Evolutionary conservation across 2,113 vertebrate genomes (phyloP).

Genomic region (Hiodon alosoides): DNA sequence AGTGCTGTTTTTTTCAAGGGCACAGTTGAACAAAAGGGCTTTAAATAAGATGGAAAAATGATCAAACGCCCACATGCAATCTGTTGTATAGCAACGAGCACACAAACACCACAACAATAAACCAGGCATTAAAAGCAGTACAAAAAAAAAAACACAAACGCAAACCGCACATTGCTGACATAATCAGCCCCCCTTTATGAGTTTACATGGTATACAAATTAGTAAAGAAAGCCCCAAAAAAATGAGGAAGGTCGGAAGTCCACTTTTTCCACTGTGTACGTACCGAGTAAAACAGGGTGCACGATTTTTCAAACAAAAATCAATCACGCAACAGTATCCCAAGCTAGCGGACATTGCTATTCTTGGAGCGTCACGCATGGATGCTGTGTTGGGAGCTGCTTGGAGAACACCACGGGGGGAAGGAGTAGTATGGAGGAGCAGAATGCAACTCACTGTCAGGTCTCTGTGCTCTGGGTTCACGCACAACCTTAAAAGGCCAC

Average conservation of each 20-base stretch:
- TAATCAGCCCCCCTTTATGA: too few species aligned
- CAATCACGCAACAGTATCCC: conserved; percentile 2
- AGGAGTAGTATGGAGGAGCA: conserved; percentile 22
- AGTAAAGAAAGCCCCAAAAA: background rate
- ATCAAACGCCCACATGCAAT: too few species aligned
- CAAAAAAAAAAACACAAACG: background rate
- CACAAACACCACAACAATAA: background rate
- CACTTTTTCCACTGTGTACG: background rate
- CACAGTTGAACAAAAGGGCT: too few species aligned
- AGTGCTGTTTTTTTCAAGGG: too few species aligned
- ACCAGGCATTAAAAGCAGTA: too few species aligned
- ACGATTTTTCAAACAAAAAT: background rate
- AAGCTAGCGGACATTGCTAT: conserved; percentile 8
- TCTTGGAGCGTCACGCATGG: conserved; percentile 25
- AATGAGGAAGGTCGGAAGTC: background rate
- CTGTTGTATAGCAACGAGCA: background rate
- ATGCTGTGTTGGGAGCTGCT: conserved; percentile 29
- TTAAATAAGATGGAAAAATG: too few species aligned
- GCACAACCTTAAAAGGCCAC: conserved; percentile 59
- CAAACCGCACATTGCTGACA: too few species aligned
- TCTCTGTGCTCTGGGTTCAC: conserved; percentile 36
- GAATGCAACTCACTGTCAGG: conserved; percentile 35
- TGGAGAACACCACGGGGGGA: conserved; percentile 3
- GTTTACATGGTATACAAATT: background rate
- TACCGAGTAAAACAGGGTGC: conserved; percentile 1